A percentile compares a stretch with the other conserved stretches of the same genome.
Conservation (phyloP, 2,113 vertebrate genomes). For the Danionella cerebrum region DNA sequence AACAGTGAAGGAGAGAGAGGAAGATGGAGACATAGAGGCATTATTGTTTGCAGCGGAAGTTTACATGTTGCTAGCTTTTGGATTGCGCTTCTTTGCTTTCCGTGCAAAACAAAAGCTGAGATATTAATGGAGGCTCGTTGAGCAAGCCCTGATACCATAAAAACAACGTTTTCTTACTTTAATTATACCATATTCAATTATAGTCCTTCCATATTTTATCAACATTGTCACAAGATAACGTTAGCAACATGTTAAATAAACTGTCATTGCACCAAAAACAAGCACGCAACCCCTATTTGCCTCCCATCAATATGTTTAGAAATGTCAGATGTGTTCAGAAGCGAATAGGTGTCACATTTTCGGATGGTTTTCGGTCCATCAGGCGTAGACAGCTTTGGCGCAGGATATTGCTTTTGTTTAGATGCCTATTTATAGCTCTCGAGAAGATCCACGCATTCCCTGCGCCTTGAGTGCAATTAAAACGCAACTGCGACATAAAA, state of each 20-base stretch:
- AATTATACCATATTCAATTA: not conserved
- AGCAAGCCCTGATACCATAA: slow-evolving; percentile 8
- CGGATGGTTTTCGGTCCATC: not conserved
- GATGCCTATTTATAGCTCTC: slow-evolving; percentile 16
- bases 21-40: slow-evolving; percentile 50
- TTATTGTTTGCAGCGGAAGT: slow-evolving; percentile 47
- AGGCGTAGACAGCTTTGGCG: not conserved
- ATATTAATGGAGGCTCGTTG: slow-evolving; percentile 54
- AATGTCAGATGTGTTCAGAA: not conserved
- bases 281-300: not conserved
- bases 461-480: not conserved
- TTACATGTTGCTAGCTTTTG: slow-evolving; percentile 29
- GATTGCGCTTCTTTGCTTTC: not conserved
- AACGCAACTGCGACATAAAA: not conserved
- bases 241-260: not conserved
- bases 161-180: slow-evolving; percentile 1
- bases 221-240: not conserved
- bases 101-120: slow-evolving; percentile 36
- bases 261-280: not conserved
- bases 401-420: slow-evolving; percentile 26
- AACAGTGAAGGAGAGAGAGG: slow-evolving; percentile 54
- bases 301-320: not conserved
- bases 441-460: not conserved
- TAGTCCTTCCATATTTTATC: not conserved
- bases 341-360: not conserved